phyloP scores from a whole-genome alignment of 2,113 vertebrate species.

The Dromaius novaehollandiae region DNA sequence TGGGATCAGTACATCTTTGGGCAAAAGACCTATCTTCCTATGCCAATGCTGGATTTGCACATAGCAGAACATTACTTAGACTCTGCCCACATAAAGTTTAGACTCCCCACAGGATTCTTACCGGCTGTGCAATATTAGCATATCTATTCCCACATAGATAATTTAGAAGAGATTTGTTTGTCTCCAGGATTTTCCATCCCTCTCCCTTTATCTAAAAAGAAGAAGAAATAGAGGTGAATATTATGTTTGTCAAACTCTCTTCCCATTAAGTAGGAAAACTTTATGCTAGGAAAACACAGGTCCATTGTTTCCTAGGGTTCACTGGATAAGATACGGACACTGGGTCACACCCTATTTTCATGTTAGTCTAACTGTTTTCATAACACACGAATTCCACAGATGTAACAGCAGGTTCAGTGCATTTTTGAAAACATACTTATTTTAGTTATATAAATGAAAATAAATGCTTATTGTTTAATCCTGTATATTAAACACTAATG shows the following conservation, averaged over 20 bases:
- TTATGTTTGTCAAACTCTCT: background rate
- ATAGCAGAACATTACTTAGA: background rate
- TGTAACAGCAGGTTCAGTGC: background rate
- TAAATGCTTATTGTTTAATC: background rate
- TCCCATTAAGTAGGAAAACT: background rate
- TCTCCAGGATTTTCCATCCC: background rate
- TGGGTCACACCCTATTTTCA: background rate
- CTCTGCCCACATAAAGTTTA: background rate
- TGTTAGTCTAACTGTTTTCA: background rate
- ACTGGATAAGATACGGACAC: background rate
- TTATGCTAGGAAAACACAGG: background rate
- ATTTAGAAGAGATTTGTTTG: background rate
- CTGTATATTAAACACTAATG: background rate
- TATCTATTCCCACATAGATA: background rate
- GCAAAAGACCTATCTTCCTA: background rate
- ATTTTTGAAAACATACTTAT: conserved; percentile 2
- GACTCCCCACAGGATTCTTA: background rate
- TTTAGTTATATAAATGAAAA: conserved; percentile 2
- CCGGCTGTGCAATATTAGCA: background rate
- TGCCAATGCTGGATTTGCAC: background rate
- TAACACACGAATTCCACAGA: background rate
- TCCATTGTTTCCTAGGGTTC: background rate
- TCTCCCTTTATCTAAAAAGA: background rate
- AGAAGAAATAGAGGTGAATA: background rate
- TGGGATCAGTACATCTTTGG: background rate